phyloP scores from a whole-genome alignment of 2,888 invertebrate species.

The Drosophila fulvimacula region DNA sequence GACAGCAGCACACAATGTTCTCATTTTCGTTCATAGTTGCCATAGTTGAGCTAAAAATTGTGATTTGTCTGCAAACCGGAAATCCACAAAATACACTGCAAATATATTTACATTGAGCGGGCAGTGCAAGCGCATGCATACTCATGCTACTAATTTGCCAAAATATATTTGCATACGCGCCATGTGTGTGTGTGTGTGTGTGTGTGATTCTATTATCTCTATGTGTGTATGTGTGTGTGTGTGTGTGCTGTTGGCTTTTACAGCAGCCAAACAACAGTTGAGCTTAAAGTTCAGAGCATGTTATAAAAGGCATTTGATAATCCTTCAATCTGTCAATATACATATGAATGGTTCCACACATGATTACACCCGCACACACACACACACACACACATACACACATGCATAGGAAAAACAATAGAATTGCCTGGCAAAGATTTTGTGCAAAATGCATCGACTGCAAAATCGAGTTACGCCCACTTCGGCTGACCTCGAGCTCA shows the following conservation, averaged over 20 bases:
- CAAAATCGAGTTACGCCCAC: constrained; percentile 49
- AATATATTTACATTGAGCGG: constrained; percentile 67
- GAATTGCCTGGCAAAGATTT: constrained; percentile 24
- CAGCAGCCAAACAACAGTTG: constrained; percentile 48
- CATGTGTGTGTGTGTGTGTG: constrained; percentile 11
- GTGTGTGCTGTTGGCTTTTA: constrained; percentile 30
- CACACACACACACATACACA: constrained; percentile 4
- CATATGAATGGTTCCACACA: constrained; percentile 55
- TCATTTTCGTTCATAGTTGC: constrained; percentile 64
- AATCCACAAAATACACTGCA: constrained; percentile 73
- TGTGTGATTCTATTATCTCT: neutral
- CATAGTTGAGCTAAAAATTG: constrained; percentile 55
- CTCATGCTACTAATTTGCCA: constrained; percentile 29
- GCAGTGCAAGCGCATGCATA: constrained; percentile 17
- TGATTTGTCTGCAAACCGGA: constrained; percentile 78
- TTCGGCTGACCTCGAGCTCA: constrained; percentile 23
- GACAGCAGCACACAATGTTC: constrained; percentile 39
- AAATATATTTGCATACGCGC: constrained; percentile 33
- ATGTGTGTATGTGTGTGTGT: constrained; percentile 4
- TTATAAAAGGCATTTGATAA: constrained; percentile 70
- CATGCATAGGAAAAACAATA: constrained; percentile 22
- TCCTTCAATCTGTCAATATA: constrained; percentile 77
- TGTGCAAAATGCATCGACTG: constrained; percentile 55
- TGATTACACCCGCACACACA: constrained; percentile 43
- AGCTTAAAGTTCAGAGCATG: constrained; percentile 63